Conservation (phyloP, 2,888 invertebrate genomes). For the Hypselothyrea guttata region DNA sequence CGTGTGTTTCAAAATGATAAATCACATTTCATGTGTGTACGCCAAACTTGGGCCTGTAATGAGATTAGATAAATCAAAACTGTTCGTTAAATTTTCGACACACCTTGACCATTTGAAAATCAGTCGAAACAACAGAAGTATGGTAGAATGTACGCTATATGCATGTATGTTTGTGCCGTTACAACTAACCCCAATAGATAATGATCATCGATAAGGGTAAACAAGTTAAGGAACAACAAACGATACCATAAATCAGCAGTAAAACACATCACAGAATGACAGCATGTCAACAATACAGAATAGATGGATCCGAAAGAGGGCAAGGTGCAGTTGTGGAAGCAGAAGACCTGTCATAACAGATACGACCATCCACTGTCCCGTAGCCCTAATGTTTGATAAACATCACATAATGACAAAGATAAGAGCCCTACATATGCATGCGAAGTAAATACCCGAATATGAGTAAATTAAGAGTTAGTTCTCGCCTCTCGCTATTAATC, state of each 20-base stretch:
- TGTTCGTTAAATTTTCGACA: constrained; percentile 2
- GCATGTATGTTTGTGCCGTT: constrained; percentile 3
- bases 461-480: neutral
- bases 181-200: constrained; percentile 39
- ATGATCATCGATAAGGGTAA: constrained; percentile 33
- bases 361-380: too few species aligned
- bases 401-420: neutral
- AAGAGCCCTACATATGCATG: neutral
- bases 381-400: neutral
- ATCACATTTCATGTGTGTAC: neutral
- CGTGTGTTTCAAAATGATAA: too few species aligned
- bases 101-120: constrained; percentile 11
- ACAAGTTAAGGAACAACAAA: constrained; percentile 17
- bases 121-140: neutral
- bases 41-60: neutral
- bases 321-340: too few species aligned
- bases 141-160: neutral
- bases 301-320: neutral
- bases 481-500: constrained; percentile 50
- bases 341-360: too few species aligned
- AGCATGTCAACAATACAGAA: constrained; percentile 6
- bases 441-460: constrained; percentile 7
- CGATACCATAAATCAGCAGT: constrained; percentile 14
- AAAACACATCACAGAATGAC: constrained; percentile 17
- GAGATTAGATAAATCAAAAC: constrained; percentile 18